Evolutionary conservation across 2,797 vertebrate species (phyloP).

Genomic region (Odontamblyopus rebecca): DNA sequence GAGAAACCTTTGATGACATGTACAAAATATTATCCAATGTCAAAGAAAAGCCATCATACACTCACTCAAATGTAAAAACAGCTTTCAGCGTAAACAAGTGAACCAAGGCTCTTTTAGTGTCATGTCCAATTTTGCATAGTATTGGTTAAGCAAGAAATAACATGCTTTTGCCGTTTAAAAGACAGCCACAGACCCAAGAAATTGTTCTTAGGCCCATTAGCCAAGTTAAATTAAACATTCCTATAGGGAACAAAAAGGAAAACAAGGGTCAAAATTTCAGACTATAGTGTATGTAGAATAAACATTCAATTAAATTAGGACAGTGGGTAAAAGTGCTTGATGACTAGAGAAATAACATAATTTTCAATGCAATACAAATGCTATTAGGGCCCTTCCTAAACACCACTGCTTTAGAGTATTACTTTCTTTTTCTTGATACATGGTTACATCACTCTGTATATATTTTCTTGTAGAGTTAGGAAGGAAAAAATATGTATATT

Average conservation of each 20-base stretch:
- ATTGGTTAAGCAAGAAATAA: conserved; percentile 49
- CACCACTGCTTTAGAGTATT: conserved; percentile 26
- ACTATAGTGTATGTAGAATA: conserved; percentile 46
- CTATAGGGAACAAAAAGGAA: conserved; percentile 31
- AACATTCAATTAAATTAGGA: conserved; percentile 71
- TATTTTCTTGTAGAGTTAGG: conserved; percentile 12
- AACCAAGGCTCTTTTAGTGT: conserved; percentile 43
- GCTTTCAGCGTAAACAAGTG: conserved; percentile 41
- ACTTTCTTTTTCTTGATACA: conserved; percentile 7
- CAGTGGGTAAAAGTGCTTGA: conserved; percentile 72
- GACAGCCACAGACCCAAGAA: conserved; percentile 40
- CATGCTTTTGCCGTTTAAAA: conserved; percentile 54
- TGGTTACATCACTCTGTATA: conserved; percentile 8
- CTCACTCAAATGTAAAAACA: conserved; percentile 25
- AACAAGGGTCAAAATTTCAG: conserved; percentile 39
- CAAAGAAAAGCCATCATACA: conserved; percentile 37
- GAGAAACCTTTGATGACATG: conserved; percentile 15
- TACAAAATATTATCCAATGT: conserved; percentile 42
- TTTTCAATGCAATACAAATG: conserved; percentile 39
- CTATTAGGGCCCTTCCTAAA: conserved; percentile 36
- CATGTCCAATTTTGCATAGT: conserved; percentile 74
- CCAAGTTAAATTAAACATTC: conserved; percentile 60
- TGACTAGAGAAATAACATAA: conserved; percentile 51
- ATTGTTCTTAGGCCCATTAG: conserved; percentile 46
- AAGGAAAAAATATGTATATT: conserved; percentile 16